Evolutionary conservation across 2,797 vertebrate genomes (phyloP).

Genomic region (Onychomys torridus): DNA sequence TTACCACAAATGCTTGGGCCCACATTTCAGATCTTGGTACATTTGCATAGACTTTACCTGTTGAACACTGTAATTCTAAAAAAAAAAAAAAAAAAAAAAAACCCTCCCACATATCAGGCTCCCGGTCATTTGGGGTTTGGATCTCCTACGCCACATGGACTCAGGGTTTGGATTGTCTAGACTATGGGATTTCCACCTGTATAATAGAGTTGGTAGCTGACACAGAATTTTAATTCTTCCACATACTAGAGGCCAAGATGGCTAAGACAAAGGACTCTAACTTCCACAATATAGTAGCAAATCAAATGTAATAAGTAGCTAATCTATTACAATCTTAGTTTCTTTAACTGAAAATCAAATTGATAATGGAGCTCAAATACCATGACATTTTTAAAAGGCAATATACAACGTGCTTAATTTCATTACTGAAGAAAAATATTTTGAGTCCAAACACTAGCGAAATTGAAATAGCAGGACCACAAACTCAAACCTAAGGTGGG

Average conservation of each 20-base stretch:
- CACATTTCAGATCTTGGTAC: not conserved
- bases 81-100: not conserved
- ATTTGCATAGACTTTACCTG: not conserved
- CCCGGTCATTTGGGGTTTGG: not conserved
- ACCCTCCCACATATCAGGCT: not conserved
- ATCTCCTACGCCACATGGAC: not conserved
- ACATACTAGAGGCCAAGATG: not conserved
- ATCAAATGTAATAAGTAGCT: not conserved
- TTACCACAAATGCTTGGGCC: not conserved
- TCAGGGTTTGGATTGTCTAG: not conserved
- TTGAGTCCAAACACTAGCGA: not conserved
- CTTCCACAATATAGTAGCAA: not conserved
- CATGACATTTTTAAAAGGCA: not conserved
- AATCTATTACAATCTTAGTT: not conserved
- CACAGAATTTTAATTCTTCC: not conserved
- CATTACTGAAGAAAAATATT: not conserved
- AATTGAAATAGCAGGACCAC: not conserved
- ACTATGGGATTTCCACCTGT: no score
- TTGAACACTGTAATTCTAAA: not conserved
- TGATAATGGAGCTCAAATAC: not conserved
- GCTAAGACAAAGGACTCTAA: not conserved
- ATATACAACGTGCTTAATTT: conserved; percentile 21
- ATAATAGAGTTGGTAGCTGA: not conserved
- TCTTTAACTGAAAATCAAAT: not conserved
- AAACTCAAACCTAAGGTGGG: not conserved